Conservation (phyloP, 2,797 vertebrate species). For the Toxotes lorentzi region DNA sequence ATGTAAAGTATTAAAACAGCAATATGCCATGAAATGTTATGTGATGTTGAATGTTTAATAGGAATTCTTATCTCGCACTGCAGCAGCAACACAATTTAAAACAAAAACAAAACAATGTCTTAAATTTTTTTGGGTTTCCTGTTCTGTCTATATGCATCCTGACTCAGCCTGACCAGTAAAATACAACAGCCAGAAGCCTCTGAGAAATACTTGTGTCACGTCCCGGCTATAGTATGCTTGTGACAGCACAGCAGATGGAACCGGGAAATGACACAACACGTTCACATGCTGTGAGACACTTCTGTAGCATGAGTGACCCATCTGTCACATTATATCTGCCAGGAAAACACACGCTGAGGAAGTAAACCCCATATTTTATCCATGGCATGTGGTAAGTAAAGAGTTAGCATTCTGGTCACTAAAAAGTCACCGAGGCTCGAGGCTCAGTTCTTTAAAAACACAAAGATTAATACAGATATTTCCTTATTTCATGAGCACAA, state of each 20-base stretch:
- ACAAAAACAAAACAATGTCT: neutral
- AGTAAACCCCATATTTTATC: conserved; percentile 43
- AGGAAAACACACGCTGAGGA: conserved; percentile 53
- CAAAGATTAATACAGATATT: conserved; percentile 35
- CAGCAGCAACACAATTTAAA: conserved; percentile 27
- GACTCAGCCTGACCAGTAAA: conserved; percentile 24
- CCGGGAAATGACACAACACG: conserved; percentile 69
- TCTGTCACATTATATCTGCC: conserved; percentile 66
- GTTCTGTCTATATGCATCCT: conserved; percentile 28
- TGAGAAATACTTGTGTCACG: conserved; percentile 13
- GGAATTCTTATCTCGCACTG: conserved; percentile 34
- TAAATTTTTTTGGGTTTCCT: neutral
- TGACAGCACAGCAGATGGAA: conserved; percentile 59
- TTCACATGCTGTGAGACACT: conserved; percentile 61
- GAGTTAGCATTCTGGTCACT: conserved; percentile 21
- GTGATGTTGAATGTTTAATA: conserved; percentile 55
- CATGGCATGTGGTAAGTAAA: conserved; percentile 25
- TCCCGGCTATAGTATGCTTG: conserved; percentile 30
- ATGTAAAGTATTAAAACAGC: conserved; percentile 55
- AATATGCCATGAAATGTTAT: conserved; percentile 70
- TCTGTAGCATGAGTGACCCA: conserved; percentile 55
- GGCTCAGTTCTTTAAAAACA: conserved; percentile 31
- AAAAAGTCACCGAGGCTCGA: conserved; percentile 28
- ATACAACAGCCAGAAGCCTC: conserved; percentile 17
- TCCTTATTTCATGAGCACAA: conserved; percentile 51